Evolutionary conservation across 2,113 vertebrate genomes (phyloP).

Genomic region (Sylvilagus bachmani): DNA sequence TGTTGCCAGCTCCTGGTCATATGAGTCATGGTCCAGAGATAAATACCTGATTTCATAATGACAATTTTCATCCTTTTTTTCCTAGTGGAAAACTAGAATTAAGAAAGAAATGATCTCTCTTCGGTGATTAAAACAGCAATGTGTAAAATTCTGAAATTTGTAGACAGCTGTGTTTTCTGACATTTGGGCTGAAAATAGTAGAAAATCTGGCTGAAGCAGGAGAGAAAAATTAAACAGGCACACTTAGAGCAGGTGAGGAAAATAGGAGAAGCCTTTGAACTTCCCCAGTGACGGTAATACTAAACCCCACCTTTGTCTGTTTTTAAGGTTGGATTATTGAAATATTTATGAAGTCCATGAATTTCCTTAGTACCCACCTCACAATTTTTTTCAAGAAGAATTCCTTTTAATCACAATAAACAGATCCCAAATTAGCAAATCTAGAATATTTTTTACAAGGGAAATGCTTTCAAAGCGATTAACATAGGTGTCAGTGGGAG

Average conservation of each 20-base stretch:
- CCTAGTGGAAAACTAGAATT: not conserved
- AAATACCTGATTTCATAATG: not conserved
- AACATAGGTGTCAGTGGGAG: not conserved
- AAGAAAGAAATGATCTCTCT: not conserved
- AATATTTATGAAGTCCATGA: constrained; percentile 16
- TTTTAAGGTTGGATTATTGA: not conserved
- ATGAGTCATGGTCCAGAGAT: not conserved
- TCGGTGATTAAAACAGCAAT: not conserved
- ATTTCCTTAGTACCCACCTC: not conserved
- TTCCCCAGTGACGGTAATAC: not conserved
- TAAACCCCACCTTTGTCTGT: not conserved
- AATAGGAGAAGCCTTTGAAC: not conserved
- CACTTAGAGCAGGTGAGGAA: not conserved
- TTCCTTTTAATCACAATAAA: not conserved
- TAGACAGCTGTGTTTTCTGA: not conserved
- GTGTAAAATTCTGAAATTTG: not conserved
- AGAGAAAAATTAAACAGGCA: constrained; percentile 14
- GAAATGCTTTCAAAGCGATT: not conserved
- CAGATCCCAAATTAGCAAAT: not conserved
- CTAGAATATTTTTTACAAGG: not conserved
- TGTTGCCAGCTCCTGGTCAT: not conserved
- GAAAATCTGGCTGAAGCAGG: not conserved
- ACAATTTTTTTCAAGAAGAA: constrained; percentile 32
- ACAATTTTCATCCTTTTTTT: not conserved
- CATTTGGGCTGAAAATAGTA: not conserved